A percentile compares a stretch with the other conserved stretches of the same genome.
Evolutionary conservation across 2,113 vertebrate species (phyloP).

Genomic region (Chroicocephalus ridibundus): DNA sequence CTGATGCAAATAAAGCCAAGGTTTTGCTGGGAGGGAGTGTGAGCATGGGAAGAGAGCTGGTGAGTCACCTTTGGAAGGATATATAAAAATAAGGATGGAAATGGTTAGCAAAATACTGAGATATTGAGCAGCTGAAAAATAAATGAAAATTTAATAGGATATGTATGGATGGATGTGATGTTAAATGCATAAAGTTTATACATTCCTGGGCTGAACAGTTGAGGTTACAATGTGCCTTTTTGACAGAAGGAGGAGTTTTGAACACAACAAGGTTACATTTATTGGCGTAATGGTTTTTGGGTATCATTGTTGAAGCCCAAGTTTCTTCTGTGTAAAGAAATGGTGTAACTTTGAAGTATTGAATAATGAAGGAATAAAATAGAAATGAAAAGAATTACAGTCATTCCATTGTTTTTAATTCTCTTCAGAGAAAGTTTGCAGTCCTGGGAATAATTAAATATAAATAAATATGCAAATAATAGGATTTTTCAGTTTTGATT

Average conservation of each 20-base stretch:
- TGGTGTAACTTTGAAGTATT: background rate
- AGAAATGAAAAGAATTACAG: background rate
- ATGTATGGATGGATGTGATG: background rate
- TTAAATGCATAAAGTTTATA: background rate
- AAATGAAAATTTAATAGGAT: background rate
- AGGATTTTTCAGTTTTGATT: background rate
- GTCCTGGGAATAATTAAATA: conserved; percentile 23
- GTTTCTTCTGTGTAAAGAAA: background rate
- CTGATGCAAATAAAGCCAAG: background rate
- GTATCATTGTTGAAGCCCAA: background rate
- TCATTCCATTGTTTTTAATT: background rate
- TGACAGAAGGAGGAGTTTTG: background rate
- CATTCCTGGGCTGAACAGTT: background rate
- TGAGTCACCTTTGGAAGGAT: background rate
- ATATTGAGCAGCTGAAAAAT: background rate
- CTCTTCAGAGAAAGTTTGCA: background rate
- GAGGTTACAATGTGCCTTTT: background rate
- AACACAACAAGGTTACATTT: background rate
- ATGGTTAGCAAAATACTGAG: background rate
- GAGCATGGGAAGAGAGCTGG: background rate
- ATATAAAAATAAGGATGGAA: background rate
- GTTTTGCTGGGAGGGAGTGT: background rate
- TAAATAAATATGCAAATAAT: conserved; percentile 30
- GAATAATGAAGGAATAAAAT: background rate
- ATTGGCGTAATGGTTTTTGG: background rate